Evolutionary conservation across 2,113 vertebrate species (phyloP), one percentile per base, ranked within the genome.

Genomic region (Corvus moneduloides): DNA sequence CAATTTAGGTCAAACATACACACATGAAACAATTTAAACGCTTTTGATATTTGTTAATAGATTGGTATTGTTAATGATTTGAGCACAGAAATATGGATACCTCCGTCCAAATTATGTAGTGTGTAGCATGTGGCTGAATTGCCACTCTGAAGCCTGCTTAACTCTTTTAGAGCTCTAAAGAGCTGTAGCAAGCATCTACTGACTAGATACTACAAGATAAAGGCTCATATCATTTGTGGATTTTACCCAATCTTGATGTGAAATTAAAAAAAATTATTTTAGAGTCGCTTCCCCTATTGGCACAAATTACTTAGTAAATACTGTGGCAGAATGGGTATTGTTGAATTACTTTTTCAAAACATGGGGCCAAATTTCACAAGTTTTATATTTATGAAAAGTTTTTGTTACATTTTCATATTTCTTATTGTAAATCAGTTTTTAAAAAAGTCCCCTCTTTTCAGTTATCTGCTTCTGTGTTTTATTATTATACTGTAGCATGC

Each of bases 401-500:
- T 63, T 94, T 97, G 84, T 69, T 96, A 87, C 86, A 76, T 95
- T 97, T 94, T 95, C 92, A 93, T 96, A 90, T 96, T 96, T 97
- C 94, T 85, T 83, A 79, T 93, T 88, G 89, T 94, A 96, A 96
- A 95, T 74, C 77, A 41, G 48, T 71, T 95, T 92, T 73, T 14
- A 32, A 79, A 95, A 90, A 72, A 91, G 37, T 35, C 73, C 89
- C 35, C 35, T 96, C 93, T 97, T 96, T 97, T 96, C 83, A 87
- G 76, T 95, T 95, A 91, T 76, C 79, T 95, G 90, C 78, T 94
- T 95, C 91, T 97, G 71, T 96, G 91, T 85, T 97, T 75, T 96
- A 96, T 95, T 97, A 95, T 95, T 90, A 94, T 97, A 96, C 93
- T 97, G 94, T 96, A 96, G 92, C 94, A 95, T 90, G 89, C 73